These are phyloP conservation scores for Drosophila multiciliata DNA, from an alignment of 2,888 invertebrate species.

Conservation along the genomic window DNA sequence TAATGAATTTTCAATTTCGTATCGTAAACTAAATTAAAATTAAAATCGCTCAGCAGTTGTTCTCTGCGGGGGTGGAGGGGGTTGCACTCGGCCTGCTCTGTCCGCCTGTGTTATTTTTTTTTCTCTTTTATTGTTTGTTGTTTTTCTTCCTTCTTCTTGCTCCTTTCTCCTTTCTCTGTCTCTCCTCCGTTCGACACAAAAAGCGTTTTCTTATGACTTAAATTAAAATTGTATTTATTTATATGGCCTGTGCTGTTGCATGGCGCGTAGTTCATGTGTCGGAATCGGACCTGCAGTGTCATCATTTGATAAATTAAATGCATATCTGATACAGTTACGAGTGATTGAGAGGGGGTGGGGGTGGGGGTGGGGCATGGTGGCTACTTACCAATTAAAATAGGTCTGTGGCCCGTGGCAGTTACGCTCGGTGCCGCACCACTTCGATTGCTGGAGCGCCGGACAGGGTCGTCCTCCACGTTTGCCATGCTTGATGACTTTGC, in stretches of 20 bases:
- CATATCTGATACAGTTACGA: constrained; percentile 27
- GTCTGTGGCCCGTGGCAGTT: constrained; percentile 87
- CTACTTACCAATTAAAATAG: constrained; percentile 88
- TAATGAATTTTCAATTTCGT: constrained; percentile 54
- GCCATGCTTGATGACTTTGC: constrained; percentile 91
- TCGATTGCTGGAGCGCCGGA: constrained; percentile 92
- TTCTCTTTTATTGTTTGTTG: not conserved
- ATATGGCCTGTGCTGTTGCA: constrained; percentile 47
- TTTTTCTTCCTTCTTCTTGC: not conserved
- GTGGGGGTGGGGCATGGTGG: not conserved
- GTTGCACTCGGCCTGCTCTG: constrained; percentile 19
- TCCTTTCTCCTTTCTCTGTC: constrained; percentile 7
- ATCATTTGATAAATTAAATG: constrained; percentile 39
- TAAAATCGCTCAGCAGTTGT: constrained; percentile 61
- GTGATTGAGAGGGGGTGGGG: not conserved
- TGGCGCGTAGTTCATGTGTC: constrained; percentile 77
- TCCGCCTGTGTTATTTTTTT: constrained; percentile 6
- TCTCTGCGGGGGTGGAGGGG: not conserved
- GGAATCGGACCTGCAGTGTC: constrained; percentile 71
- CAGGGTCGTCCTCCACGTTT: constrained; percentile 93
- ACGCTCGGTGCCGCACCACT: constrained; percentile 93
- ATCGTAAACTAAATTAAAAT: constrained; percentile 73
- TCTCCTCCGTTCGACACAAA: constrained; percentile 44
- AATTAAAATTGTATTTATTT: constrained; percentile 79
- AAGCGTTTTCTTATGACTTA: constrained; percentile 79